Evolutionary conservation across 2,888 invertebrate species (phyloP).

Genomic region (Temnothorax unifasciatus): DNA sequence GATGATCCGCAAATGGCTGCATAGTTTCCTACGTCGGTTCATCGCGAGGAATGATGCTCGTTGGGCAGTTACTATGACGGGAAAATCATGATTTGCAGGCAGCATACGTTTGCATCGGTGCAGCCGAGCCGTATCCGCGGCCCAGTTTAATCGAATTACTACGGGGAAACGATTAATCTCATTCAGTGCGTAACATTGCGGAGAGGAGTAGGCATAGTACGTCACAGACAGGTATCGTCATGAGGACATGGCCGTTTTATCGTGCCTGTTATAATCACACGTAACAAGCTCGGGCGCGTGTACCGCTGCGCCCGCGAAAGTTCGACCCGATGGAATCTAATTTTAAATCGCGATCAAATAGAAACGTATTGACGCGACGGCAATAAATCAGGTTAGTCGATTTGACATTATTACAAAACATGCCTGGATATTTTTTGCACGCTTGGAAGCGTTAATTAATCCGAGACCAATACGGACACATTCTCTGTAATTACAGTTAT

Average conservation of each 20-base stretch:
- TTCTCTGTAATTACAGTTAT: not conserved
- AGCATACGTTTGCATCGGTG: constrained; percentile 64
- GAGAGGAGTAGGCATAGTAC: constrained; percentile 4
- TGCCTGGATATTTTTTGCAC: not conserved
- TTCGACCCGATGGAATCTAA: constrained; percentile 33
- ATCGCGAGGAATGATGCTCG: constrained; percentile 54
- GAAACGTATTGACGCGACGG: constrained; percentile 14
- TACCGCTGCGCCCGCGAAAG: constrained; percentile 28
- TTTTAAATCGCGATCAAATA: constrained; percentile 45
- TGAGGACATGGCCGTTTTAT: constrained; percentile 47
- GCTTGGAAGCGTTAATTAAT: constrained; percentile 34
- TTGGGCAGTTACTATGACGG: constrained; percentile 31
- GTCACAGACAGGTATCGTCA: constrained; percentile 25
- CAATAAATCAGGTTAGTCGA: constrained; percentile 34
- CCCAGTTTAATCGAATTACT: constrained; percentile 73
- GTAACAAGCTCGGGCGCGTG: constrained; percentile 11
- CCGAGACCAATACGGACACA: not conserved
- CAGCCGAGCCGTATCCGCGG: constrained; percentile 33
- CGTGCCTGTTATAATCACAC: constrained; percentile 26
- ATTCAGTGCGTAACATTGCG: constrained; percentile 58
- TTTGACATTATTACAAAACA: constrained; percentile 30
- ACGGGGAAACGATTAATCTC: constrained; percentile 77
- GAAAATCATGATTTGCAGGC: constrained; percentile 74
- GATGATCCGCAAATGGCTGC: constrained; percentile 68
- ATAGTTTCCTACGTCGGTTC: constrained; percentile 20